Percentiles rank a stretch among this genome's conserved stretches.
These are phyloP conservation scores for Cheilosia scutellata DNA, from an alignment of 2,888 invertebrate genomes.

Conservation along the genomic window DNA sequence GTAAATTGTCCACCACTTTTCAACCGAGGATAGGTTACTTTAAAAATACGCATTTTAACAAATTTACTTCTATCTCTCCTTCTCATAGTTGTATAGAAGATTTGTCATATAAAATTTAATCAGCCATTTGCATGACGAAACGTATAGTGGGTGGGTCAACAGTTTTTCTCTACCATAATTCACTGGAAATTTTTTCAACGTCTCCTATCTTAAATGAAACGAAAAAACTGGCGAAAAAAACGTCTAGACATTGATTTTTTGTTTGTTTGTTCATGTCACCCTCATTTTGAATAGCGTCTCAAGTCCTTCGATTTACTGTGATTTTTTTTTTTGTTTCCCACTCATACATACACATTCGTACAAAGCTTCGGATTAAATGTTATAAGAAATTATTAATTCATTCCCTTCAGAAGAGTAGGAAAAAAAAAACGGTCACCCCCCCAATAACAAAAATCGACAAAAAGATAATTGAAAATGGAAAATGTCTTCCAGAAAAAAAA, in stretches of 20 bases:
- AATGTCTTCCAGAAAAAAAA: not conserved
- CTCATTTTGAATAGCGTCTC: slow-evolving; percentile 13
- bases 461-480: slow-evolving; percentile 31
- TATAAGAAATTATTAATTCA: slow-evolving; percentile 14
- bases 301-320: slow-evolving; percentile 19
- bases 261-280: not conserved
- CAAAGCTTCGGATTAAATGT: not conserved
- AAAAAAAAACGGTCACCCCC: not conserved
- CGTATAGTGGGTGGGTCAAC: not conserved
- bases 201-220: not conserved
- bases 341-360: not conserved
- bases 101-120: too few species aligned
- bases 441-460: not conserved
- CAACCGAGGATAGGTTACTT: too few species aligned
- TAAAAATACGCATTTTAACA: too few species aligned
- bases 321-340: not conserved
- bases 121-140: too few species aligned
- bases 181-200: not conserved
- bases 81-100: not conserved
- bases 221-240: not conserved
- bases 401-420: slow-evolving; percentile 1
- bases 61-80: too few species aligned
- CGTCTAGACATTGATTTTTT: slow-evolving; percentile 27
- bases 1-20: too few species aligned
- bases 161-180: not conserved